Evolutionary conservation across 2,888 invertebrate genomes (phyloP), one percentile per base, ranked within the genome.

Genomic region (Pantelozetes paolii): DNA sequence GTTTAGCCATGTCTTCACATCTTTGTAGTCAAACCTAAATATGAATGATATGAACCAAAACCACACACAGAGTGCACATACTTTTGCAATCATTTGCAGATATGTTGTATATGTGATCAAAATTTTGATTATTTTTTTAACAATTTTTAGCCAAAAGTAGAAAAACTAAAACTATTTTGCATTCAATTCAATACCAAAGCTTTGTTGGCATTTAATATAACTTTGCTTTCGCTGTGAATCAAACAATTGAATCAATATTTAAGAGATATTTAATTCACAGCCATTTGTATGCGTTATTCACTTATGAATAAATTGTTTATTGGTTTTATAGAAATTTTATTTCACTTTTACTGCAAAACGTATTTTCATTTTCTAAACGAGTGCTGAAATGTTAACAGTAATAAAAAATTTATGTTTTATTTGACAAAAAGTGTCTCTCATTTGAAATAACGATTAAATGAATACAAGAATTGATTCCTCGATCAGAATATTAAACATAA

Each of bases 1-100:
- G 40, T 69, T 40, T 5, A 28, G 45, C 18, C 36, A 67, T 23
- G 23, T 67, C 40, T 67, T 59, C 59, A 15, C n/a, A 36, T 62
- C 32, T 64, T 32, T 64, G 64, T 40, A 64, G 40, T 30, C 36
- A 64, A 64, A 64, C 36, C 36, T 40, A 40, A 64, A 64, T 40
- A 6, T 6, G 26, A 40, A 45, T 36, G 18, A 15, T 45, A 69
- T 42, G 40, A 11, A 28, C 42, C 45, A 23, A 28, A 69, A 69
- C 69, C 69, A 69, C 69, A 30, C 9, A 59, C 28, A 5, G 2
- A 8, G 36, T 36, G 9, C 23, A 23, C 32, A n/a, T n/a, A n/a
- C n/a, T n/a, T 40, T 40, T 40, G 13, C 67, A 9, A 57, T 62
- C 62, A 18, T 1, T 28, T 48, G 13, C 23, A 23, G 20, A 13